Evolutionary conservation across 2,797 vertebrate genomes (phyloP), one percentile per base, ranked within the genome.

Genomic region (Pogoniulus pusillus): DNA sequence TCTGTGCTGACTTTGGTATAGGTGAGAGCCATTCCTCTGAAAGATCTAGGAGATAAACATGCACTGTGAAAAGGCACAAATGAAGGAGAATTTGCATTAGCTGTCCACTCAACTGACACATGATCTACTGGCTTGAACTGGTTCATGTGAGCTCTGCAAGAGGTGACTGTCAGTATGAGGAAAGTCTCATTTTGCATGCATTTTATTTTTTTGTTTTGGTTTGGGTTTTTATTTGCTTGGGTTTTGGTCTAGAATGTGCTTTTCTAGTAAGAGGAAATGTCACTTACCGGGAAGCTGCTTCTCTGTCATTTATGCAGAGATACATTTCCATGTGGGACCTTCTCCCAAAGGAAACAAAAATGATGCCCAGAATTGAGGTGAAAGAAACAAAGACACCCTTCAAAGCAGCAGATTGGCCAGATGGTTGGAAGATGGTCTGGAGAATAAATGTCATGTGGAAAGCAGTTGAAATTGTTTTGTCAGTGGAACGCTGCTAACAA

Each of bases 81-180:
- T 7, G 20, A 47, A 74, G 41, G 41, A 59, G 15, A 69, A 47
- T 32, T 71, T 26, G 7, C 32, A 8, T 34, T 15, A 75, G 17
- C 37, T 49, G 54, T 66, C 69, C 10, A 4, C 39, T 72, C 19
- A 22, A 53, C 35, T 19, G 24, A 13, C 26, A 6, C 0, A 0
- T 3, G 5, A 37, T 58, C 54, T 80, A 26, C 39, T 74, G 49
- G 12, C n/a, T 59, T 81, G 29, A 47, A 22, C 41, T 72, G 34
- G 11, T 55, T 71, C n/a, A 12, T 29, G 35, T 77, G 57, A 70
- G 14, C 39, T 49, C 19, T 85, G 79, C 34, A 66, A 49, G 30
- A 62, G 13, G 37, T 69, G 54, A 57, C 39, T 35, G n/a, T 54
- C 35, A n/a, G 16, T 16, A 7, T 0, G 1, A 80, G 14, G 23